Evolutionary conservation across 2,888 invertebrate genomes (phyloP), one percentile per base, ranked within the genome.

Genomic region (Abscondita cerata): DNA sequence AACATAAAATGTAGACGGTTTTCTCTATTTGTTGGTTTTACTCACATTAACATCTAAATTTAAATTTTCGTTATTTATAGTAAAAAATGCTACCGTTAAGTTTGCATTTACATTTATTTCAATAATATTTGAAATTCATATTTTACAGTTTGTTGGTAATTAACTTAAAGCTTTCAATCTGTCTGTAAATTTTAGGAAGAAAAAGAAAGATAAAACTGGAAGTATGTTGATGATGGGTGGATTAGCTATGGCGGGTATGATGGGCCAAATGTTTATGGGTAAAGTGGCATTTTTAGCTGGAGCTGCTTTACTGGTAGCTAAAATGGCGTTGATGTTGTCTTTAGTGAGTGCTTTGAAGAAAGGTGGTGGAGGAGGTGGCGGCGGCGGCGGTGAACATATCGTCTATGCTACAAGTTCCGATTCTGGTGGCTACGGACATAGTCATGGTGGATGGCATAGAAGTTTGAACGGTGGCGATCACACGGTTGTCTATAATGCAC

Each of bases 211-310:
- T 19, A 64, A 66, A 41, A 69, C 79, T 47, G 82, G 83, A 57
- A 82, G 82, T 38, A 83, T 84, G 76, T 76, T 87, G 74, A 81
- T 87, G 80, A 82, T 87, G 80, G 86, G 84, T 58, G 86, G 85
- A 63, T 77, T 87, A 65, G 87, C 86, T 11, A 81, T 87, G 77
- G 81, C 85, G 64, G 87, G 86, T 40, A 85, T 89, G 81, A 80
- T 88, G 78, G 85, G 85, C 1, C 88, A 89, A 78, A 78, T 89
- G 80, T 85, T 87, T 62, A 85, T 89, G 75, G 87, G 87, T 19
- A 88, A 89, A 80, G 84, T 89, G 60, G 87, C 88, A 4, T 81
- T 89, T 62, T 81, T 89, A 68, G 88, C 89, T 0, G 89, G 88
- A 41, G 85, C 87, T 6, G 89, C 89, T 2, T 79, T 89, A 59